Conservation (phyloP, 2,888 invertebrate species). For the Arctia plantaginis region DNA sequence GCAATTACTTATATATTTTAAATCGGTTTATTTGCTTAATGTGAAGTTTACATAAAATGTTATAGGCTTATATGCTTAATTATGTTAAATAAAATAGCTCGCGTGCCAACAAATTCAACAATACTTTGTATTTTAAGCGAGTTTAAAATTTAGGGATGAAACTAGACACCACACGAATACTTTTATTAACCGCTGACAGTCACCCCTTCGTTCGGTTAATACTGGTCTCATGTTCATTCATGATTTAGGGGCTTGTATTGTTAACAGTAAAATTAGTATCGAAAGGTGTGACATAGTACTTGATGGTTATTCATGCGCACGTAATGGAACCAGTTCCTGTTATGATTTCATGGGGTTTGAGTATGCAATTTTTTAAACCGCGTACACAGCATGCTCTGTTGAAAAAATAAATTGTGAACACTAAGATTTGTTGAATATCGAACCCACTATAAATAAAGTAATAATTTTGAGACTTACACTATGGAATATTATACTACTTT, state of each 20-base stretch:
- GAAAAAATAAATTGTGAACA: too few relatives aligned
- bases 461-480: background rate
- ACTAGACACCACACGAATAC: conserved; percentile 16
- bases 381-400: conserved; percentile 57
- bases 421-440: conserved; percentile 3
- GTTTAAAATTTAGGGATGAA: conserved; percentile 11
- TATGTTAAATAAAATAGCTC: conserved; percentile 12
- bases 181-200: conserved; percentile 64
- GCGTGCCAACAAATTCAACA: conserved; percentile 36
- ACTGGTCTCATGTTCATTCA: conserved; percentile 78
- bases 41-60: background rate
- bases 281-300: conserved; percentile 82
- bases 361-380: conserved; percentile 65
- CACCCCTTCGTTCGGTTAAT: conserved; percentile 72
- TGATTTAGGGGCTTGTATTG: conserved; percentile 76
- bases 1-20: background rate
- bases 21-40: background rate
- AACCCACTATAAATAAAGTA: background rate
- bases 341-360: conserved; percentile 72
- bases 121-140: conserved; percentile 26
- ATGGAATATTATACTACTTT: too few relatives aligned
- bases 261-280: conserved; percentile 80
- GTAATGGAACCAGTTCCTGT: conserved; percentile 71
- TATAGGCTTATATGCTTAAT: conserved; percentile 10
- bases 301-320: conserved; percentile 75